These are phyloP conservation scores for Leuciscus idus DNA, from an alignment of 2,113 vertebrate species.

Conservation along the genomic window DNA sequence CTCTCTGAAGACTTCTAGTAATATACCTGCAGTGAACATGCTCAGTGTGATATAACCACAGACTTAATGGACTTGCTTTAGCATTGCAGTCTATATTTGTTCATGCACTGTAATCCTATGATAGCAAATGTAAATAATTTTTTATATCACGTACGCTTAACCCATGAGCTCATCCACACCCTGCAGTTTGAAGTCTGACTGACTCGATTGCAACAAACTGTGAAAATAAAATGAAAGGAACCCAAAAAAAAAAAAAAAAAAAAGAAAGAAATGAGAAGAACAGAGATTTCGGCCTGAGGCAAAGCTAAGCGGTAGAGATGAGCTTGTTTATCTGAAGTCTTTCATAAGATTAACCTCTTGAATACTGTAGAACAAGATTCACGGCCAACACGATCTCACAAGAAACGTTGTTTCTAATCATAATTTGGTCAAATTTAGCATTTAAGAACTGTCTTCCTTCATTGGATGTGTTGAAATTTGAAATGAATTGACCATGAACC, in stretches of 20 bases:
- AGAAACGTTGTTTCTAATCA: not conserved
- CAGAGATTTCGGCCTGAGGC: constrained; percentile 13
- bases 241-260: not conserved
- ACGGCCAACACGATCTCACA: not conserved
- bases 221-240: constrained; percentile 14
- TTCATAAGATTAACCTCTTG: constrained; percentile 17
- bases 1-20: not conserved
- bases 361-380: not conserved
- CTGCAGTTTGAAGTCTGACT: constrained; percentile 16
- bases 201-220: not conserved
- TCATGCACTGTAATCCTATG: not conserved
- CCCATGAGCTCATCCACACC: not conserved
- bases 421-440: not conserved
- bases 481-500: not conserved
- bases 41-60: constrained; percentile 12
- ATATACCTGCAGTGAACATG: not conserved
- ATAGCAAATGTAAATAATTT: constrained; percentile 24
- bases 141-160: not conserved
- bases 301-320: not conserved
- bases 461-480: not conserved
- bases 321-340: constrained; percentile 15
- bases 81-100: not conserved
- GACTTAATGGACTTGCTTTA: constrained; percentile 1
- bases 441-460: not conserved
- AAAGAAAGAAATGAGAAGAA: not conserved